These are phyloP conservation scores for Bicyclus anynana DNA, from an alignment of 1,140 invertebrate genomes.

Conservation along the genomic window DNA sequence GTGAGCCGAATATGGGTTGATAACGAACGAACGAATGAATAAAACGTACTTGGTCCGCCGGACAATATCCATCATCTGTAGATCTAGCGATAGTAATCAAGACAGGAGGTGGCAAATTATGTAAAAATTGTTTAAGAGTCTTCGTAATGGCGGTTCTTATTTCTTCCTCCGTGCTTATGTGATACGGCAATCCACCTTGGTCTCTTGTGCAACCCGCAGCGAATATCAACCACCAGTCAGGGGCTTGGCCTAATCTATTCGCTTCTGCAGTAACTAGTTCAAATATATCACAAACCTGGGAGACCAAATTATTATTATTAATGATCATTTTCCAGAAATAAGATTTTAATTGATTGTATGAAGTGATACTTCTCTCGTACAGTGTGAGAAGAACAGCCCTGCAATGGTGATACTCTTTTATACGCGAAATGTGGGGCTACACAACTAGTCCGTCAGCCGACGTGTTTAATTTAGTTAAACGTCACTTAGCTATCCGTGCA, in stretches of 20 bases:
- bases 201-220: constrained; percentile 93
- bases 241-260: constrained; percentile 76
- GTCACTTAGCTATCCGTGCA: too few species aligned
- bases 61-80: constrained; percentile 93
- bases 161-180: constrained; percentile 84
- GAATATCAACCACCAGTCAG: constrained; percentile 88
- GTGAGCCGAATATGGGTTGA: too few species aligned
- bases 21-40: not conserved
- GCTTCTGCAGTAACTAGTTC: constrained; percentile 64
- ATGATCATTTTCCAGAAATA: too few species aligned
- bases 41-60: constrained; percentile 64
- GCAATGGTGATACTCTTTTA: too few species aligned
- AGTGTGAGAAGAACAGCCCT: too few species aligned
- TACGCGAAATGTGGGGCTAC: too few species aligned
- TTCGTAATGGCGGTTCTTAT: constrained; percentile 80
- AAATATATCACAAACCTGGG: constrained; percentile 31
- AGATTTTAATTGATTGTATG: too few species aligned
- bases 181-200: constrained; percentile 87
- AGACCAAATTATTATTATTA: not conserved
- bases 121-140: constrained; percentile 80
- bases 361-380: too few species aligned
- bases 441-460: too few species aligned
- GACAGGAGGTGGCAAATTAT: constrained; percentile 82
- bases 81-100: constrained; percentile 89
- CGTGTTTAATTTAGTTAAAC: too few species aligned